Conservation (phyloP, 2,113 vertebrate species). For the Leptodactylus fuscus region DNA sequence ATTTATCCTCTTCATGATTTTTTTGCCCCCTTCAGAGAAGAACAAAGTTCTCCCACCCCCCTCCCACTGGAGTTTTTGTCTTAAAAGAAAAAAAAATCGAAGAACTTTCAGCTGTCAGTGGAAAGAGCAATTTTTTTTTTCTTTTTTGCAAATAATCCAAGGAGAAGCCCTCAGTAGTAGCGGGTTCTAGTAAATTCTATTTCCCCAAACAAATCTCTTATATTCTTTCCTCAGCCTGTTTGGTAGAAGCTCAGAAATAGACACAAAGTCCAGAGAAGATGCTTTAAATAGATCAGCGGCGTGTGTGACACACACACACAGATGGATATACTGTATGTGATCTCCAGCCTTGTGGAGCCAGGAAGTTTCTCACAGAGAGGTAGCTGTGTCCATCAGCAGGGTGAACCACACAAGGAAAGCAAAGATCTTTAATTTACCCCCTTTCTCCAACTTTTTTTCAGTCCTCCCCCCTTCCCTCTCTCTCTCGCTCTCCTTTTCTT, state of each 20-base stretch:
- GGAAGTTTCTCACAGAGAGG: conserved; percentile 58
- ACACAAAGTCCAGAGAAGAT: conserved; percentile 80
- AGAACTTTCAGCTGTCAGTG: conserved; percentile 20
- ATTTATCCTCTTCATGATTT: conserved; percentile 76
- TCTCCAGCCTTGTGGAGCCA: conserved; percentile 58
- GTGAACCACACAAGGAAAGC: conserved; percentile 54
- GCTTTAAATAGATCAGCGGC: conserved; percentile 88
- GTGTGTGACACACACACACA: conserved; percentile 79
- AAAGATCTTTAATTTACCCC: conserved; percentile 54
- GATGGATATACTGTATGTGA: conserved; percentile 59
- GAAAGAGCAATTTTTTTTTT: neutral
- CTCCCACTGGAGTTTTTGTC: conserved; percentile 28
- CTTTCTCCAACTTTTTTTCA: conserved; percentile 63
- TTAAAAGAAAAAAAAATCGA: conserved; percentile 1
- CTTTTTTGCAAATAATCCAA: conserved; percentile 46
- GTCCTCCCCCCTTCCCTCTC: conserved; percentile 24
- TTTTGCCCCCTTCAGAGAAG: conserved; percentile 48
- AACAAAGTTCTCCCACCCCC: conserved; percentile 57
- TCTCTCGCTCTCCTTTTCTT: conserved; percentile 66
- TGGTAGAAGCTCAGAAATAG: conserved; percentile 86
- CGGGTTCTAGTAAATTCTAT: conserved; percentile 40
- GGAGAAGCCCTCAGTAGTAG: neutral
- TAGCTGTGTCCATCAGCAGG: conserved; percentile 46
- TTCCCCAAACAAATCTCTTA: conserved; percentile 41
- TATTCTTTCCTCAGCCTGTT: conserved; percentile 68